Evolutionary conservation across 2,888 invertebrate species (phyloP).

Genomic region (Melanotus villosus): DNA sequence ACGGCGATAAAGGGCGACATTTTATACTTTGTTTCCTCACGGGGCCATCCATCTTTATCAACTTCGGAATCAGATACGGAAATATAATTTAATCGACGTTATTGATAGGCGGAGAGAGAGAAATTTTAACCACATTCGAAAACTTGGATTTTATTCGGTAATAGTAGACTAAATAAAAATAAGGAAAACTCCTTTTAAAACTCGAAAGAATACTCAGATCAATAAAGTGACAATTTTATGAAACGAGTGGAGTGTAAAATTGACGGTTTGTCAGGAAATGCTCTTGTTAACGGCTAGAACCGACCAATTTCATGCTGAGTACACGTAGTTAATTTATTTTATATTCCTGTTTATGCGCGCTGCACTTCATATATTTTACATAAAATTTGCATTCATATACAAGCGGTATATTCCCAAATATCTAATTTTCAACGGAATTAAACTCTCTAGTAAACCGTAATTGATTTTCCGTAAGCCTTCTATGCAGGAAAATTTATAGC

Average conservation of each 20-base stretch:
- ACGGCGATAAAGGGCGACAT: slow-evolving; percentile 13
- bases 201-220: neutral
- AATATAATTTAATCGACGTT: slow-evolving; percentile 19
- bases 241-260: slow-evolving; percentile 12
- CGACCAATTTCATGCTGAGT: slow-evolving; percentile 17
- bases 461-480: neutral
- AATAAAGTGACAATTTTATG: slow-evolving; percentile 21
- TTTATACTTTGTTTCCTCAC: slow-evolving; percentile 17
- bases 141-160: neutral
- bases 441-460: no score
- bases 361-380: neutral
- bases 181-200: neutral
- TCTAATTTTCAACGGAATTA: neutral
- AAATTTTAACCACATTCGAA: neutral
- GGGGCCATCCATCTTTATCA: slow-evolving; percentile 18
- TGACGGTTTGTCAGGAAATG: slow-evolving; percentile 23
- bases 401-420: neutral
- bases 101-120: slow-evolving; percentile 8
- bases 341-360: neutral
- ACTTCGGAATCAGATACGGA: slow-evolving; percentile 19
- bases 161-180: no score
- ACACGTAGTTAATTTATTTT: neutral
- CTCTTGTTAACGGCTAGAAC: slow-evolving; percentile 17
- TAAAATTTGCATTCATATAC: neutral
- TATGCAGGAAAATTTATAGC: neutral